Evolutionary conservation across 2,113 vertebrate species (phyloP).

Genomic region (Cairina moschata): DNA sequence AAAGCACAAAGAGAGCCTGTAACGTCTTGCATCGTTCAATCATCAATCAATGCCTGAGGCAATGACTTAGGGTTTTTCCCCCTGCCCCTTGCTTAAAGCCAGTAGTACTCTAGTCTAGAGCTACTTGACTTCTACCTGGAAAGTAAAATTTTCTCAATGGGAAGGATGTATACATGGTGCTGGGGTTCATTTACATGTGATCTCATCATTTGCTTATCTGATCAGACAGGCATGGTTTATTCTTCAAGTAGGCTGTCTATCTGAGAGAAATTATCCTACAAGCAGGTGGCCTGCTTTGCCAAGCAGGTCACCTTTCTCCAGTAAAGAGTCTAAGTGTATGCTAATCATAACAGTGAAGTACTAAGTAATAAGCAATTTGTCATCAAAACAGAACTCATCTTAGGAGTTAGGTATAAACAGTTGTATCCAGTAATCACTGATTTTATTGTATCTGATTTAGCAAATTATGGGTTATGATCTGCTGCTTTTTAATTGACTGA

Average conservation of each 20-base stretch:
- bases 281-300: conserved; percentile 17
- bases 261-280: background rate
- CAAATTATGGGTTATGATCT: background rate
- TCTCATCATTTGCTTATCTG: background rate
- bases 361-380: conserved; percentile 23
- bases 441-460: conserved; percentile 17
- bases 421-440: background rate
- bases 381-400: background rate
- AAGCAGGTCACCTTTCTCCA: background rate
- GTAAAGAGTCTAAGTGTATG: background rate
- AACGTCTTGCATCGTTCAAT: background rate
- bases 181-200: background rate
- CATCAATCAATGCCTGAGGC: background rate
- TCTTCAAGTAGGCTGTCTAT: background rate
- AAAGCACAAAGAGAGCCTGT: background rate
- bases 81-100: background rate
- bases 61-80: background rate
- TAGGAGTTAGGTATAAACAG: background rate
- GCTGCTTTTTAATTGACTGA: background rate
- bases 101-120: background rate
- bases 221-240: conserved; percentile 3
- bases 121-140: background rate
- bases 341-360: conserved; percentile 2
- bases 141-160: background rate
- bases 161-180: background rate